Evolutionary conservation across 2,113 vertebrate species (phyloP).

Genomic region (Onychostruthus taczanowskii): DNA sequence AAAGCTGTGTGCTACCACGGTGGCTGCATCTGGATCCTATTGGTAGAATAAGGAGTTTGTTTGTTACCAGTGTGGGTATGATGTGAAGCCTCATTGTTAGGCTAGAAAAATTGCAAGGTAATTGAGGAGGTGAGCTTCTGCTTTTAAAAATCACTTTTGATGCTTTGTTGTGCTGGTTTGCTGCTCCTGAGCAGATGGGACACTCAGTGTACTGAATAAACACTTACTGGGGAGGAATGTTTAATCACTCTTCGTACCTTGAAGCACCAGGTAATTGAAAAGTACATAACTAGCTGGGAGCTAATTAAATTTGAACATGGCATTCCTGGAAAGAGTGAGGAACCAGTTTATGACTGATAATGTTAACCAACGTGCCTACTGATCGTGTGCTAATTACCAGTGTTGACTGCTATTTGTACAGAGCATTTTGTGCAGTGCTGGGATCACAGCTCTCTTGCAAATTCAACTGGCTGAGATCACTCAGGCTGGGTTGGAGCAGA

Average conservation of each 20-base stretch:
- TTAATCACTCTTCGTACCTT: slow-evolving; percentile 42
- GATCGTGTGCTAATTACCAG: background rate
- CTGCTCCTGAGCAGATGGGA: slow-evolving; percentile 60
- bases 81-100: background rate
- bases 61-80: background rate
- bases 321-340: background rate
- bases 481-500: background rate
- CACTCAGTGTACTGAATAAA: slow-evolving; percentile 47
- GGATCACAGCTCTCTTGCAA: background rate
- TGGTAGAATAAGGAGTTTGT: background rate
- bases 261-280: slow-evolving; percentile 41
- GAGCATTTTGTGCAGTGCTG: background rate
- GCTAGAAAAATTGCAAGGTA: slow-evolving; percentile 25
- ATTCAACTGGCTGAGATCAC: rapidly evolving
- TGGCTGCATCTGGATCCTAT: background rate
- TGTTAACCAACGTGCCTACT: background rate
- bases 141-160: background rate
- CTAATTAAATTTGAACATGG: slow-evolving; percentile 31
- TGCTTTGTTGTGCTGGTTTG: slow-evolving; percentile 1
- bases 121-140: background rate
- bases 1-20: background rate
- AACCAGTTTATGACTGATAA: slow-evolving; percentile 8
- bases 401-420: background rate
- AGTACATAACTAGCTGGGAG: background rate
- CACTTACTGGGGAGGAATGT: slow-evolving; percentile 27